Conservation (phyloP, 2,888 invertebrate genomes). For the Synanthedon andrenaeformis region DNA sequence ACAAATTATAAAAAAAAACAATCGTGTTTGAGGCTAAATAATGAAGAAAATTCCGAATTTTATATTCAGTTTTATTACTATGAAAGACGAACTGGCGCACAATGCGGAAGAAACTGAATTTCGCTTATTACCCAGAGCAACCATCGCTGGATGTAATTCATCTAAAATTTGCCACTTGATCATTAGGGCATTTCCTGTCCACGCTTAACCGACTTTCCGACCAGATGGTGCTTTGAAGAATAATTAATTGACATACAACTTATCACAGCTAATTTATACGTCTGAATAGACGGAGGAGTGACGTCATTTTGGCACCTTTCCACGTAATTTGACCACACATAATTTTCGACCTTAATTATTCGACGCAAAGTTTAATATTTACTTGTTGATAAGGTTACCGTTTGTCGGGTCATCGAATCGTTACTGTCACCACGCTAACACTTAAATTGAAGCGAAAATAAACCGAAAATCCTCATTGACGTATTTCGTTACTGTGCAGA, state of each 20-base stretch:
- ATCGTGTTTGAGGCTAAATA: too few relatives aligned
- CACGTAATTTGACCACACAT: slow-evolving; percentile 19
- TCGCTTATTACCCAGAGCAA: not conserved
- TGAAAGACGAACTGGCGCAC: too few relatives aligned
- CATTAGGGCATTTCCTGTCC: slow-evolving; percentile 42
- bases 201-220: slow-evolving; percentile 31
- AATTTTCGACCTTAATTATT: slow-evolving; percentile 15
- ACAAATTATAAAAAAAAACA: too few relatives aligned
- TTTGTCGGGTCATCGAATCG: slow-evolving; percentile 33
- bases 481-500: slow-evolving; percentile 42
- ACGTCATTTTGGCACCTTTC: slow-evolving; percentile 59
- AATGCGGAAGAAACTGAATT: not conserved
- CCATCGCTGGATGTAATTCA: slow-evolving; percentile 13
- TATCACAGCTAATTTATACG: slow-evolving; percentile 69
- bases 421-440: slow-evolving; percentile 39
- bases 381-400: not conserved
- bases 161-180: slow-evolving; percentile 27
- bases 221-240: slow-evolving; percentile 69
- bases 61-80: too few relatives aligned
- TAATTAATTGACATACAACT: slow-evolving; percentile 70
- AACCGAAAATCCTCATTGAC: slow-evolving; percentile 45
- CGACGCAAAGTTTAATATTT: slow-evolving; percentile 15
- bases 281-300: slow-evolving; percentile 59
- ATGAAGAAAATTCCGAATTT: too few relatives aligned
- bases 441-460: slow-evolving; percentile 61